Evolutionary conservation across 1,140 invertebrate species (phyloP), one percentile per base, ranked within the genome.

Genomic region (Anoplophora glabripennis): DNA sequence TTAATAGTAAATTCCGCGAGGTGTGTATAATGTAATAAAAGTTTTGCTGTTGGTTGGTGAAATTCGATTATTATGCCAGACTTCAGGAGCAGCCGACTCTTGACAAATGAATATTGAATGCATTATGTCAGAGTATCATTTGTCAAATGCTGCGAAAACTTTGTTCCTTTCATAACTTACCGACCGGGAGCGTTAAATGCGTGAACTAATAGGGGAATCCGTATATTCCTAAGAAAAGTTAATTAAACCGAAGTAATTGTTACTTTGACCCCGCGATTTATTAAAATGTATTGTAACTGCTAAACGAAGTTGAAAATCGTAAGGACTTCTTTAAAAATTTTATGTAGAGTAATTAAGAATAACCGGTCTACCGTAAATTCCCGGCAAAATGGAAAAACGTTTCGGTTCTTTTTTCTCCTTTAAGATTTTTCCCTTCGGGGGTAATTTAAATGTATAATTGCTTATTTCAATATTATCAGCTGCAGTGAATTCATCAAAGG

Each of bases 81-180:
- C 53, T 64, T 64, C 59, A 46, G 36, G 28, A 59, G 57, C 58
- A 61, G 49, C 40, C 42, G 54, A 47, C 52, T 53, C 37, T 42
- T 64, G 63, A 64, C 63, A 57, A 57, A 64, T 64, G 63, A 64
- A 64, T 64, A 64, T 64, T 64, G 63, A 61, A 64, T 64, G 57
- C 45, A 54, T 53, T 57, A 64, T 57, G 53, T 53, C 63, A 47
- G 42, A 15, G 17, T 55, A 57, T 61, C 59, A 53, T 61, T 46
- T 46, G 17, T 46, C 44, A 46, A 46, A 18, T 28, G 44, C 44
- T 28, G 17, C 15, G 44, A 28, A 18, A 46, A 46, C 44, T 46
- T 46, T 46, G 44, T 46, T 46, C 44, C 44, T 18, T 46, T 15
- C 17, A 46, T 46, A 46, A 46, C 17, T 21, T 46, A 46, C 28